phyloP scores from a whole-genome alignment of 2,797 vertebrate genomes.

The Erethizon dorsatum region DNA sequence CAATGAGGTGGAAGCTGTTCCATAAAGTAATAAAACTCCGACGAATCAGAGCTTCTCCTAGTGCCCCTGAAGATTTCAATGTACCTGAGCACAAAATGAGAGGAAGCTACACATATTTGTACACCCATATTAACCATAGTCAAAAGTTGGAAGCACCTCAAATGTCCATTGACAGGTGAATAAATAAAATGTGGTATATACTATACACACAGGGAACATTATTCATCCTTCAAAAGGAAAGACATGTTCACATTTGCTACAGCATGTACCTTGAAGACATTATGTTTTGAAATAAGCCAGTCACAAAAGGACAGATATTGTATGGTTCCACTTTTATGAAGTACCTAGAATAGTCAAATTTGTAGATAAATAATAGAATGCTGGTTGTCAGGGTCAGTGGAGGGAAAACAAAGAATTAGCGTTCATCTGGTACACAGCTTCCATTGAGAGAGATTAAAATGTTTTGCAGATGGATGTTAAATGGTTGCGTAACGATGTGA shows the following conservation, averaged over 20 bases:
- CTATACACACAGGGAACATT: not conserved
- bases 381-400: not conserved
- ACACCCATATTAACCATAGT: not conserved
- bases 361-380: not conserved
- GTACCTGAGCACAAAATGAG: slow-evolving; percentile 58
- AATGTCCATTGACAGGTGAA: not conserved
- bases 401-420: not conserved
- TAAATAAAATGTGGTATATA: not conserved
- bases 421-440: not conserved
- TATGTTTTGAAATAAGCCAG: not conserved
- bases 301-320: not conserved
- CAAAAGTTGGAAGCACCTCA: not conserved
- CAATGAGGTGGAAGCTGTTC: not conserved
- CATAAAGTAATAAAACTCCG: not conserved
- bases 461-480: not conserved
- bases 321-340: not conserved
- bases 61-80: not conserved
- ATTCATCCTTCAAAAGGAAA: not conserved
- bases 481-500: not conserved
- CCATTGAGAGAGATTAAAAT: not conserved
- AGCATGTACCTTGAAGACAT: not conserved
- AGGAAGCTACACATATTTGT: not conserved
- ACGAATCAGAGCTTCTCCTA: slow-evolving; percentile 11
- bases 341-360: not conserved
- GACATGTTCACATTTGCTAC: not conserved